Evolutionary conservation across 2,888 invertebrate species (phyloP).

Genomic region (Elgonia sp.): DNA sequence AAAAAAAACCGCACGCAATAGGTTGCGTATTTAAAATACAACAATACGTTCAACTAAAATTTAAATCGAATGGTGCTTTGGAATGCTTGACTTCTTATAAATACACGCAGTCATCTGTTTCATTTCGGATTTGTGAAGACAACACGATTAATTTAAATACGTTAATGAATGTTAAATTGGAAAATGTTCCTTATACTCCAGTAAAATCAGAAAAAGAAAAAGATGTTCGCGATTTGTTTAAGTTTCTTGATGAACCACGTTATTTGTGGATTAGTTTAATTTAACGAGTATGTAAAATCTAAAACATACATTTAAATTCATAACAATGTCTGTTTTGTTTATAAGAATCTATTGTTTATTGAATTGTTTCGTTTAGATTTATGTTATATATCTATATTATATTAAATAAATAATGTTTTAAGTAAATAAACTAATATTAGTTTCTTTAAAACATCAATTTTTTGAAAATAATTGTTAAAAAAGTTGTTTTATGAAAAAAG

Average conservation of each 20-base stretch:
- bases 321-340: no score
- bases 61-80: slow-evolving; percentile 13
- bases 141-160: slow-evolving; percentile 18
- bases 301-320: no score
- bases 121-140: slow-evolving; percentile 26
- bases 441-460: no score
- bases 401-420: no score
- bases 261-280: neutral
- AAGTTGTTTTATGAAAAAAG: no score
- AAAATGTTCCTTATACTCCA: slow-evolving; percentile 19
- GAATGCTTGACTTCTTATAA: slow-evolving; percentile 13
- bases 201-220: neutral
- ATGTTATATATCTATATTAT: no score
- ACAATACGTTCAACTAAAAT: slow-evolving; percentile 18
- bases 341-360: no score
- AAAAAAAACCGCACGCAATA: neutral
- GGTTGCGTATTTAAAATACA: slow-evolving; percentile 17
- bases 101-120: neutral
- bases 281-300: no score
- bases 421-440: no score
- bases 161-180: slow-evolving; percentile 6
- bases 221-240: slow-evolving; percentile 1
- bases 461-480: no score
- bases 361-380: no score
- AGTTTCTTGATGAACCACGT: neutral